These are phyloP conservation scores for Scaptodrosophila lebanonensis DNA, from an alignment of 1,140 invertebrate species.

Conservation along the genomic window DNA sequence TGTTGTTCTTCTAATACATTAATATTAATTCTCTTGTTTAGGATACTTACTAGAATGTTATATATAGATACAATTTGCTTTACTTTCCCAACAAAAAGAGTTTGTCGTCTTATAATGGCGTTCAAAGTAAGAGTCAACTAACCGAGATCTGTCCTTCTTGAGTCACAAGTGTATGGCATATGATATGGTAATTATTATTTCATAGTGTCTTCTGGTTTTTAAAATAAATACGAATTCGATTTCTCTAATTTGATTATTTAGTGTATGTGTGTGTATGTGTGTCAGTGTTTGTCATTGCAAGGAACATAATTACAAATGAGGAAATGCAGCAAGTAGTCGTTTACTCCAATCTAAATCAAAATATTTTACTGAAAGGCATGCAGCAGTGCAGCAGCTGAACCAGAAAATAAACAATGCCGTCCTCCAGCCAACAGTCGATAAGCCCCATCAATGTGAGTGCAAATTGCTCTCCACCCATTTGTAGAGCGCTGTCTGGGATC, in stretches of 20 bases:
- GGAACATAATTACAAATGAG: slow-evolving; percentile 74
- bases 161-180: slow-evolving; percentile 48
- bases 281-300: slow-evolving; percentile 35
- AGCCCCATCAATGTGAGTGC: slow-evolving; percentile 62
- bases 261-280: slow-evolving; percentile 4
- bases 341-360: slow-evolving; percentile 9
- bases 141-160: slow-evolving; percentile 47
- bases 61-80: no score
- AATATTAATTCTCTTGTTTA: no score
- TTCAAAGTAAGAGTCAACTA: slow-evolving; percentile 42
- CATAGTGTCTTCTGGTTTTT: slow-evolving; percentile 28
- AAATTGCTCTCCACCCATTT: slow-evolving; percentile 76
- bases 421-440: no score
- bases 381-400: no score
- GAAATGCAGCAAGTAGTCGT: slow-evolving; percentile 4
- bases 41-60: no score
- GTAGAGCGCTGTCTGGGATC: slow-evolving; percentile 72
- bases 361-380: slow-evolving; percentile 33
- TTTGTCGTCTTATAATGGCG: no score
- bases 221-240: slow-evolving; percentile 33
- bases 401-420: no score
- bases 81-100: background rate
- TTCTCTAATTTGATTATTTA: slow-evolving; percentile 15
- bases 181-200: slow-evolving; percentile 65
- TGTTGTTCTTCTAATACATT: background rate